Conservation (phyloP, 2,888 invertebrate species). For the Rapana venosa region DNA sequence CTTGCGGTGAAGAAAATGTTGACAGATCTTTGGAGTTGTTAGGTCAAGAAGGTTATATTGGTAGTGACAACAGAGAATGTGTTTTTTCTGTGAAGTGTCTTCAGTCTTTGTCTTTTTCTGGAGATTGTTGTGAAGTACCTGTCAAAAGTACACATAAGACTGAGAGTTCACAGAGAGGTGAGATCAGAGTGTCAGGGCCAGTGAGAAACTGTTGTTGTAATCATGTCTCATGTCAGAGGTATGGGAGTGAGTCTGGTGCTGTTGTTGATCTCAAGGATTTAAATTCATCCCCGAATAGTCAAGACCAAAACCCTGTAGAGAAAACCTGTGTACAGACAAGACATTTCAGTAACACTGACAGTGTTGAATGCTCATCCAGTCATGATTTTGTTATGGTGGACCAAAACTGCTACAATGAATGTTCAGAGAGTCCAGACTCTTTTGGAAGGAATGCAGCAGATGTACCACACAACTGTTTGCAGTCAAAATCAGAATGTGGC, state of each 20-base stretch:
- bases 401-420: neutral
- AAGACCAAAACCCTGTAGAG: neutral
- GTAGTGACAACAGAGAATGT: neutral
- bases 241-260: neutral
- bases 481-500: neutral
- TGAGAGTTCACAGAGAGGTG: too few relatives aligned
- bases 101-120: neutral
- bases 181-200: too few relatives aligned
- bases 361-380: neutral
- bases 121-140: neutral
- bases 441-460: neutral
- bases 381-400: neutral
- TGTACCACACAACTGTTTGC: neutral
- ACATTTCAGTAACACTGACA: neutral
- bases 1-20: neutral
- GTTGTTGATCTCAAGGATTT: neutral
- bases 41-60: neutral
- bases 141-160: neutral
- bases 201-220: neutral
- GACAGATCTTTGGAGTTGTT: neutral
- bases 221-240: neutral
- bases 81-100: neutral
- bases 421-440: neutral
- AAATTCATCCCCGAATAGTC: neutral
- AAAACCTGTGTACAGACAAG: neutral